These are phyloP conservation scores for Hemithea aestivaria DNA, from an alignment of 2,888 invertebrate species.

Conservation along the genomic window DNA sequence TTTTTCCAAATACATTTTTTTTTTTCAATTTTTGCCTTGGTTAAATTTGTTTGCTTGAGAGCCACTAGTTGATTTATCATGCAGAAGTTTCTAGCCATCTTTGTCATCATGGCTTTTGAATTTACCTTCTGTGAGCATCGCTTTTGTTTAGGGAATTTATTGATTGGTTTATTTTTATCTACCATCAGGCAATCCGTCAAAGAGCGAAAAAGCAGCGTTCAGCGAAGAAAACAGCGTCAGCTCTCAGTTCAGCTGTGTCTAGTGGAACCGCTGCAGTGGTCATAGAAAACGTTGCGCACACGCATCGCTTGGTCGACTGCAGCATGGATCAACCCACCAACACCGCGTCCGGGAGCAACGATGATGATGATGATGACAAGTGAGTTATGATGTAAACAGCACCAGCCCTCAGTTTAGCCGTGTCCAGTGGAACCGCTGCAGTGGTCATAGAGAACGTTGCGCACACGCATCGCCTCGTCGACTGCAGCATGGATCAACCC, in stretches of 20 bases:
- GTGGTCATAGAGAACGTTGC: slow-evolving; percentile 94
- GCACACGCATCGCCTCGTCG: slow-evolving; percentile 86
- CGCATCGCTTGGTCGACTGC: slow-evolving; percentile 85
- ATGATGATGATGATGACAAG: slow-evolving; percentile 86
- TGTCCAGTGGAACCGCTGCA: slow-evolving; percentile 87
- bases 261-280: slow-evolving; percentile 90
- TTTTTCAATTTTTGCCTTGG: too few species aligned
- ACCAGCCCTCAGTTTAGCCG: slow-evolving; percentile 75
- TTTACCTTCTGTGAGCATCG: too few species aligned
- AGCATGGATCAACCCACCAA: slow-evolving; percentile 89
- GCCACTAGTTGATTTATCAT: too few species aligned
- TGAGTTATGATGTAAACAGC: slow-evolving; percentile 30
- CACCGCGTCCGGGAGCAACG: slow-evolving; percentile 93
- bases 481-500: slow-evolving; percentile 85
- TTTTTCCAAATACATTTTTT: too few species aligned
- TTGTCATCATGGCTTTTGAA: too few species aligned
- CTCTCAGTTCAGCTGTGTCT: slow-evolving; percentile 81
- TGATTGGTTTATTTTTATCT: background rate
- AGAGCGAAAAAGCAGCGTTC: slow-evolving; percentile 90
- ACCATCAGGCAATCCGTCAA: slow-evolving; percentile 86
- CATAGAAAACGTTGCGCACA: slow-evolving; percentile 92
- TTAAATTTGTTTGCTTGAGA: too few species aligned
- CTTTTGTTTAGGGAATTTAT: too few species aligned
- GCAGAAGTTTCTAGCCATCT: too few species aligned
- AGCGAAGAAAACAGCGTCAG: slow-evolving; percentile 81